phyloP scores from a whole-genome alignment of 1,140 invertebrate genomes.

The Palaemon carinicauda region DNA sequence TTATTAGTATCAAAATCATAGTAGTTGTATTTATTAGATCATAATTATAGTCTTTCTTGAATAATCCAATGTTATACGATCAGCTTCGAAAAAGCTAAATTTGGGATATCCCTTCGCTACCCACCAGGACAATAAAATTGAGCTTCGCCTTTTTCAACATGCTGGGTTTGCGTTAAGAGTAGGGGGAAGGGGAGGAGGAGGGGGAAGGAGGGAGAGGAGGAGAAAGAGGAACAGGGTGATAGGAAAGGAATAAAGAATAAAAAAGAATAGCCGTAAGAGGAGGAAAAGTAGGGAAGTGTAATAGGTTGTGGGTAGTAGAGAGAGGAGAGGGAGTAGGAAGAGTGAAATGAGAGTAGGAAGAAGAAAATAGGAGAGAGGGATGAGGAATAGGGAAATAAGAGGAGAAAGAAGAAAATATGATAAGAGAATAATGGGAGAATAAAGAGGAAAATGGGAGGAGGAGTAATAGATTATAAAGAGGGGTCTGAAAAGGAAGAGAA shows the following conservation, averaged over 20 bases:
- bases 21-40: too few relatives aligned
- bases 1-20: too few relatives aligned
- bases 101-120: too few relatives aligned
- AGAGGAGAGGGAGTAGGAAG: neutral
- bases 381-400: neutral
- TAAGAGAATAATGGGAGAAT: neutral
- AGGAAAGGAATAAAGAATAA: neutral
- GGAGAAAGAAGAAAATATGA: neutral
- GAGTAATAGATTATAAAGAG: neutral
- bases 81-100: too few relatives aligned
- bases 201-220: neutral
- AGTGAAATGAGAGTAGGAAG: neutral
- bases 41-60: too few relatives aligned
- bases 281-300: neutral
- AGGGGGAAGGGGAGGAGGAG: neutral
- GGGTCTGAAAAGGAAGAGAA: neutral
- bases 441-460: neutral
- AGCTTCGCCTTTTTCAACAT: too few relatives aligned
- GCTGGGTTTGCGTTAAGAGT: too few relatives aligned
- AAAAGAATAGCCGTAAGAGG: too few relatives aligned
- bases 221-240: neutral
- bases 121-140: neutral
- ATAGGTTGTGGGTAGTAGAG: neutral
- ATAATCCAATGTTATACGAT: too few relatives aligned
- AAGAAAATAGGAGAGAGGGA: too few relatives aligned